Conservation (phyloP, 1,140 invertebrate species). For the Aphis gossypii region DNA sequence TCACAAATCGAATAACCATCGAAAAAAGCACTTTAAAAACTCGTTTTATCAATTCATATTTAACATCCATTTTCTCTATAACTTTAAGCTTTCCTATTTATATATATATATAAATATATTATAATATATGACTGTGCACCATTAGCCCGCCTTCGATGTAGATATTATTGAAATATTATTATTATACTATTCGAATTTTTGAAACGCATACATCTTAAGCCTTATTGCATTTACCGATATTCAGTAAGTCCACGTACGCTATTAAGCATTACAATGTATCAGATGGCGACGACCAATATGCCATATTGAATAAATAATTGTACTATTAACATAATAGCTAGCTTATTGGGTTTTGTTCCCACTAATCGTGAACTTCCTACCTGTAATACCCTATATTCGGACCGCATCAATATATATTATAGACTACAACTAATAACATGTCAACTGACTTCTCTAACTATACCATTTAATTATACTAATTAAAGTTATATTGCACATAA, state of each 20-base stretch:
- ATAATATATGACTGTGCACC: not conserved
- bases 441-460: not conserved
- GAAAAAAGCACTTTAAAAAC: conserved; percentile 1
- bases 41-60: not conserved
- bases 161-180: conserved; percentile 5
- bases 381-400: not conserved
- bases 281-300: not conserved
- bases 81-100: not conserved
- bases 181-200: not conserved
- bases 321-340: conserved; percentile 4
- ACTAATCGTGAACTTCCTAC: not conserved
- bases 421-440: not conserved
- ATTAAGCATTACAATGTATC: not conserved
- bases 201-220: not conserved
- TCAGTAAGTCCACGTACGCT: not conserved
- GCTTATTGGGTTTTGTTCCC: not conserved
- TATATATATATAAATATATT: not conserved
- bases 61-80: not conserved
- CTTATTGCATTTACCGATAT: not conserved
- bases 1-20: not conserved
- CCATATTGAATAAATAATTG: not conserved
- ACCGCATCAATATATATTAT: not conserved
- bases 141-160: not conserved
- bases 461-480: not conserved
- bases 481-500: not conserved